phyloP scores from a whole-genome alignment of 1,140 invertebrate species.

The Drosophila trapezifrons region DNA sequence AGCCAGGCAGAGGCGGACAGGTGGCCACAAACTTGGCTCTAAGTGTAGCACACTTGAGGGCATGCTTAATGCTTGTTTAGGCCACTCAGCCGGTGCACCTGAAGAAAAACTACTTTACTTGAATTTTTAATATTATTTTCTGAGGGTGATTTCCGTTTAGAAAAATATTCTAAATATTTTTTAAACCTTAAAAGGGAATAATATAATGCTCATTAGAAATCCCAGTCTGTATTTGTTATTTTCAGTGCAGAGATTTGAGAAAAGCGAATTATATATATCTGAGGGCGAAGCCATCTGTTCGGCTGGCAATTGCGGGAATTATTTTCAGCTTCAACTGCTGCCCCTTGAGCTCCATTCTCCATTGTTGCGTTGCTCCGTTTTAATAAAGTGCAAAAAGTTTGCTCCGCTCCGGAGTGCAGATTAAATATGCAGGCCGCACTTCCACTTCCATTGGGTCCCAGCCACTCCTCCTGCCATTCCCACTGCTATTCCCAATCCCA shows the following conservation, averaged over 20 bases:
- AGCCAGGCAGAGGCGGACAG: conserved; percentile 10
- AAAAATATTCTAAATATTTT: neutral
- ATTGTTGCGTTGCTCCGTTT: conserved; percentile 44
- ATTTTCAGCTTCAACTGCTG: conserved; percentile 35
- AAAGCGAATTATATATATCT: conserved; percentile 11
- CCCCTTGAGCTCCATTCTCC: conserved; percentile 21
- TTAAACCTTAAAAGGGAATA: no score
- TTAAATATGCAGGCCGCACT: conserved; percentile 71
- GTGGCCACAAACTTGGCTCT: conserved; percentile 38
- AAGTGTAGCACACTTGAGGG: conserved; percentile 64
- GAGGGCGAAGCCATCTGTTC: conserved; percentile 8
- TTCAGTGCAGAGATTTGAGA: conserved; percentile 14
- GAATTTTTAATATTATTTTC: neutral
- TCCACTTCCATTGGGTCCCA: conserved; percentile 21
- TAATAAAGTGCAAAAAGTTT: conserved; percentile 66
- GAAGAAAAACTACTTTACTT: neutral
- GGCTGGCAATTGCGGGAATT: conserved; percentile 39
- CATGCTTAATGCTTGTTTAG: conserved; percentile 54
- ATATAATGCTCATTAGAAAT: no score
- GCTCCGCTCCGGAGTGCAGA: conserved; percentile 63
- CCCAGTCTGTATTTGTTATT: no score
- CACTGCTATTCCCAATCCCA: neutral
- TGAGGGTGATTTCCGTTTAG: neutral
- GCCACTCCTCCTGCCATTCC: neutral
- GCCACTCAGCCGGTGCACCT: conserved; percentile 17